These are phyloP conservation scores for Balearica regulorum DNA, from an alignment of 2,797 vertebrate species.

Conservation along the genomic window DNA sequence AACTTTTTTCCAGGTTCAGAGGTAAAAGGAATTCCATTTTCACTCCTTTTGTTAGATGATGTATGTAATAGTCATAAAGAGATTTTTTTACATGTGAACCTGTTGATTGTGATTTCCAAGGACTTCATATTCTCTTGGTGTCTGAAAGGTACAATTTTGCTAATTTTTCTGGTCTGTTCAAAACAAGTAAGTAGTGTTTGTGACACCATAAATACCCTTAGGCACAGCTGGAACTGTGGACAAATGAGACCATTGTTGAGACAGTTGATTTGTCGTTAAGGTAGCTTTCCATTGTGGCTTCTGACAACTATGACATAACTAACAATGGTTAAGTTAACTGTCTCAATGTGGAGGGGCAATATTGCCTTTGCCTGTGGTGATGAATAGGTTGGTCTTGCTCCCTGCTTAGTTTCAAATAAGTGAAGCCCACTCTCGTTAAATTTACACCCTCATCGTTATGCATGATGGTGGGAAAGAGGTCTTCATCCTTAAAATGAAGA, in stretches of 20 bases:
- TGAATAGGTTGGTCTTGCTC: neutral
- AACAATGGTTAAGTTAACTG: neutral
- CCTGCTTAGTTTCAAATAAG: neutral
- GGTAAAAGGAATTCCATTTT: neutral
- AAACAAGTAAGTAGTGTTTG: neutral
- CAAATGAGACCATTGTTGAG: neutral
- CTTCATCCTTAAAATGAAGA: neutral
- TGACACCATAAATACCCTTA: neutral
- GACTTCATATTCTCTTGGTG: neutral
- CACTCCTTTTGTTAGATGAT: neutral
- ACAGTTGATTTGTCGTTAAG: neutral
- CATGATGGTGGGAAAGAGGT: neutral
- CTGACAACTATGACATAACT: neutral
- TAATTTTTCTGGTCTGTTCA: neutral
- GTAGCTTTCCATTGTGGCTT: neutral
- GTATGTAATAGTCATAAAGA: neutral
- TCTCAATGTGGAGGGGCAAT: neutral
- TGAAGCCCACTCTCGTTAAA: neutral
- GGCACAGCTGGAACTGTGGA: neutral
- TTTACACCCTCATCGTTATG: neutral
- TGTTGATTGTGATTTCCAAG: neutral
- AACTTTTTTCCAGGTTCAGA: neutral
- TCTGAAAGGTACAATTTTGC: neutral
- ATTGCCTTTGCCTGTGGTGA: neutral
- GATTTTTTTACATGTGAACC: neutral